Conservation (phyloP, 2,888 invertebrate species). For the Caradrina clavipalpis region DNA sequence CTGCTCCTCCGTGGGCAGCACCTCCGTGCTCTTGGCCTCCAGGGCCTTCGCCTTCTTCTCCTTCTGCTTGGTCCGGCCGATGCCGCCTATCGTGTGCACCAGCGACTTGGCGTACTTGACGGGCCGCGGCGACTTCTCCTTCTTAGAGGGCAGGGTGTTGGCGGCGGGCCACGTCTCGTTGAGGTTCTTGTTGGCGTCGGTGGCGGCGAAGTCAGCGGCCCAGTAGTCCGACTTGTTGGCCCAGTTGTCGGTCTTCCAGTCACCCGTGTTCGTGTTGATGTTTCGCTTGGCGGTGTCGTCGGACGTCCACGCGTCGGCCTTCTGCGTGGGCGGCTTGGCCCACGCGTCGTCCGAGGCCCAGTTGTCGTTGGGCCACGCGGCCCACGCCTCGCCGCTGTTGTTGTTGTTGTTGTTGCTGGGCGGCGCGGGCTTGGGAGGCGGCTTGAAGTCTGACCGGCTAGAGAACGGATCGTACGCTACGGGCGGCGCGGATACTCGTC, state of each 20-base stretch:
- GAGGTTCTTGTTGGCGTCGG: constrained; percentile 80
- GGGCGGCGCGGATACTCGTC: constrained; percentile 86
- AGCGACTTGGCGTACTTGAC: constrained; percentile 87
- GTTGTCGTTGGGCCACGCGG: constrained; percentile 67
- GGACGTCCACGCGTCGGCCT: constrained; percentile 66
- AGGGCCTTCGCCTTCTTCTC: constrained; percentile 79
- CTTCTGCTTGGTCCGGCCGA: constrained; percentile 80
- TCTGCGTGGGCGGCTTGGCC: constrained; percentile 86
- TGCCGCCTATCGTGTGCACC: constrained; percentile 88
- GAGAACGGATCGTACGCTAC: constrained; percentile 77
- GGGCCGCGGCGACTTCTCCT: constrained; percentile 87
- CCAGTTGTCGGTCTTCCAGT: constrained; percentile 82
- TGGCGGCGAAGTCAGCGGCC: constrained; percentile 77
- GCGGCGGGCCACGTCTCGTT: constrained; percentile 86
- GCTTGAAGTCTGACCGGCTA: constrained; percentile 52
- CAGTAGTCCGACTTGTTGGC: constrained; percentile 78
- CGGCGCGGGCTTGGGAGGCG: constrained; percentile 26
- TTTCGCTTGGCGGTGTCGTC: constrained; percentile 64
- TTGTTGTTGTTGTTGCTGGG: constrained; percentile 43
- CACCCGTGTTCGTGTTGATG: constrained; percentile 61
- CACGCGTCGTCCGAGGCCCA: constrained; percentile 87
- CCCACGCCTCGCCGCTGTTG: constrained; percentile 68
- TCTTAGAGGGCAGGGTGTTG: constrained; percentile 83
- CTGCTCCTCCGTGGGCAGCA: constrained; percentile 91
- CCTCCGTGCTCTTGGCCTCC: constrained; percentile 72